Evolutionary conservation across 2,113 vertebrate genomes (phyloP).

Genomic region (Pluvialis apricaria): DNA sequence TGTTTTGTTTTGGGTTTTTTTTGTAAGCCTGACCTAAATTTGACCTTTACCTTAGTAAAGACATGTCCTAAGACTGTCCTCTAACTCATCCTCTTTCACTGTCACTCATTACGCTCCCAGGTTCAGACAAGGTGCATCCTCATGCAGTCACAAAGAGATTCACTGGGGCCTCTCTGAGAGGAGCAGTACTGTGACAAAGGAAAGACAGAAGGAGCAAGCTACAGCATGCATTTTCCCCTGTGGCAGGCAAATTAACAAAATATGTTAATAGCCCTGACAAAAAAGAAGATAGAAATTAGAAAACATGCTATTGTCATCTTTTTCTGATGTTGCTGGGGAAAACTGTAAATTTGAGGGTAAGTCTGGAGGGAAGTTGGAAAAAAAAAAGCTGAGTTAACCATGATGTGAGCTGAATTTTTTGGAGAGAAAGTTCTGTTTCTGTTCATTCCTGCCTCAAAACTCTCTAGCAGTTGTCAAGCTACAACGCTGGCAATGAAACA

Average conservation of each 20-base stretch:
- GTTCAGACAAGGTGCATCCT: background rate
- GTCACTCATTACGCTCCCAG: background rate
- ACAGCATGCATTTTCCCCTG: background rate
- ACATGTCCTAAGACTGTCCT: background rate
- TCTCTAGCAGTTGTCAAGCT: background rate
- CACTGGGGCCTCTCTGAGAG: background rate
- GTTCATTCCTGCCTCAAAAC: background rate
- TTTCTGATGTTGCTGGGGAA: background rate
- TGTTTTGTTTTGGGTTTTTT: too few species aligned
- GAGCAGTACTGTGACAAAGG: background rate
- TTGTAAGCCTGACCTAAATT: background rate
- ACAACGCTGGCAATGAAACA: accelerated
- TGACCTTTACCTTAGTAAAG: background rate
- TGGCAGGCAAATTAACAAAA: background rate
- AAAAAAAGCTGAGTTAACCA: background rate
- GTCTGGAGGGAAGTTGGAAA: background rate
- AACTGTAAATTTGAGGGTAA: background rate
- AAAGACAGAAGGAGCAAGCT: background rate
- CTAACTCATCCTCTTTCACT: background rate
- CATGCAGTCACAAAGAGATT: background rate
- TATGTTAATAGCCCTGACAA: background rate
- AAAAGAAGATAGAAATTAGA: background rate
- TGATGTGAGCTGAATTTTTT: background rate
- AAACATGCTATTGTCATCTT: background rate
- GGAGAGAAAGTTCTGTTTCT: background rate